phyloP scores from a whole-genome alignment of 2,113 vertebrate species.

The Dicaeum eximium region DNA sequence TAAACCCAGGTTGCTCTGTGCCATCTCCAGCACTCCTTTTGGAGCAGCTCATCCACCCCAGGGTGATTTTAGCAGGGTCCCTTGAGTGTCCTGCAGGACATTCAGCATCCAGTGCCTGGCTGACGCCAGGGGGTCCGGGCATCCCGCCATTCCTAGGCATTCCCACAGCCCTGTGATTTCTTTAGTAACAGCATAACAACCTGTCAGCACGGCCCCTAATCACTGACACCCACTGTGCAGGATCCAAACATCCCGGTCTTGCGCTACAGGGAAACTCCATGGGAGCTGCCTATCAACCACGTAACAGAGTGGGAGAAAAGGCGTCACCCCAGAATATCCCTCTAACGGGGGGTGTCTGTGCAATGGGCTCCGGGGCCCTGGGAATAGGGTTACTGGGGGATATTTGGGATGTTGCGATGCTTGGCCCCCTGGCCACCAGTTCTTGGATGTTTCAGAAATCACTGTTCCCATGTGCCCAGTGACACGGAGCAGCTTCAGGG shows the following conservation, averaged over 20 bases:
- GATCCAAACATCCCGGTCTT: neutral
- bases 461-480: fast-evolving
- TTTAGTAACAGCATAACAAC: neutral
- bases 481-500: fast-evolving
- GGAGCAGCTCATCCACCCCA: fast-evolving
- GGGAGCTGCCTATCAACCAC: neutral
- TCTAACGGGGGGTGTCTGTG: neutral
- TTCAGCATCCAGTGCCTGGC: neutral
- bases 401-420: neutral
- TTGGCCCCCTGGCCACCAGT: neutral
- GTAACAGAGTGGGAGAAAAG: neutral
- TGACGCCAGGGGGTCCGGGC: neutral
- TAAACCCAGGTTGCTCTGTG: neutral
- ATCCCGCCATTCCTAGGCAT: neutral
- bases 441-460: neutral
- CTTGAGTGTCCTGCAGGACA: neutral
- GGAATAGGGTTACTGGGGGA: neutral
- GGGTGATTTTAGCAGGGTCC: neutral
- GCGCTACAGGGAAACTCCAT: constrained; percentile 12
- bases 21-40: neutral
- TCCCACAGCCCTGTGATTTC: neutral
- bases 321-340: neutral
- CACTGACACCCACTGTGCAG: neutral
- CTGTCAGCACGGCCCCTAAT: neutral
- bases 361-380: fast-evolving